These are phyloP conservation scores for Drosophila subobscura DNA, from an alignment of 1,140 invertebrate genomes.

Conservation along the genomic window DNA sequence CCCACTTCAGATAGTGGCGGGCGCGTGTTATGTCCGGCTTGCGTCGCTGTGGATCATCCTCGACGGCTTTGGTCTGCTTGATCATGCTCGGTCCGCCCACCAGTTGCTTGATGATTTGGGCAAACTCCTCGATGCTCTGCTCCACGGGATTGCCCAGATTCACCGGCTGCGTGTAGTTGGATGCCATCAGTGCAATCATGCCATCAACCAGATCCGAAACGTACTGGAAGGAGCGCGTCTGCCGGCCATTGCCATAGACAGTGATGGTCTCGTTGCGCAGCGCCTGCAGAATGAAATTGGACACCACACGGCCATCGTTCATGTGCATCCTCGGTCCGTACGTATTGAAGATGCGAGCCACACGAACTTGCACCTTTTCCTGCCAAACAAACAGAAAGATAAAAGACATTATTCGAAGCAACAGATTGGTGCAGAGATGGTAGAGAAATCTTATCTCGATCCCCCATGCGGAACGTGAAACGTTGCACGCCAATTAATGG, in stretches of 20 bases:
- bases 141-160: conserved; percentile 99
- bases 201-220: conserved; percentile 98
- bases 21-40: conserved; percentile 97
- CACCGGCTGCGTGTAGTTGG: conserved; percentile 96
- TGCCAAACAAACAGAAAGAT: conserved; percentile 19
- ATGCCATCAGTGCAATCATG: conserved; percentile 95
- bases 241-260: conserved; percentile 97
- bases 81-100: conserved; percentile 94
- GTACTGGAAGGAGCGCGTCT: conserved; percentile 99
- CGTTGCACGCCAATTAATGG: conserved; percentile 22
- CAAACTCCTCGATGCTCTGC: conserved; percentile 98
- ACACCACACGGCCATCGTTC: conserved; percentile 99
- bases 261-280: conserved; percentile 97
- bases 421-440: conserved; percentile 3
- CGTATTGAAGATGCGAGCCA: conserved; percentile 99
- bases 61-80: conserved; percentile 91
- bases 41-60: conserved; percentile 97
- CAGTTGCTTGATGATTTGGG: conserved; percentile 94
- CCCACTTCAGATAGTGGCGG: conserved; percentile 94
- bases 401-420: conserved; percentile 12
- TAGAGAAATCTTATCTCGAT: conserved; percentile 34
- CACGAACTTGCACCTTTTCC: conserved; percentile 96
- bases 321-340: conserved; percentile 99
- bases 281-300: conserved; percentile 99
- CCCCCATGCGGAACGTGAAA: conserved; percentile 17